phyloP scores from a whole-genome alignment of 2,888 invertebrate genomes.

The Epinotia demarniana region DNA sequence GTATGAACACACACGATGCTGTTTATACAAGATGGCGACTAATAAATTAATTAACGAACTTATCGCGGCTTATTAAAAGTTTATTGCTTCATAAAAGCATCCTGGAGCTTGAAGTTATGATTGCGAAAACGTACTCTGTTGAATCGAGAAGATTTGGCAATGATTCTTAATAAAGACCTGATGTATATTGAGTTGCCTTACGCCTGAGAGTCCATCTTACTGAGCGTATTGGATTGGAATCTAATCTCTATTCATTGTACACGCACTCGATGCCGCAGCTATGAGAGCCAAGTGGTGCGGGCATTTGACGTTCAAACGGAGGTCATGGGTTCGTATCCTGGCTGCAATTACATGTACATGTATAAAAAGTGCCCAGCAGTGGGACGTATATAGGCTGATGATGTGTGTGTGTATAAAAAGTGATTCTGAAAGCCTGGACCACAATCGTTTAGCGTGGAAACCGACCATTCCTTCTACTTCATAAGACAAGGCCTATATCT shows the following conservation, averaged over 20 bases:
- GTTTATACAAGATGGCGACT: slow-evolving; percentile 11
- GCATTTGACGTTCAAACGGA: no score
- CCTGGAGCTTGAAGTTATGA: slow-evolving; percentile 7
- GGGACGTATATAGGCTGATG: no score
- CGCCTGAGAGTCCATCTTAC: not conserved
- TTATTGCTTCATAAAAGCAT: slow-evolving; percentile 26
- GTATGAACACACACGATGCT: not conserved
- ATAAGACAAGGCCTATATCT: no score
- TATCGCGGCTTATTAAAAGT: slow-evolving; percentile 32
- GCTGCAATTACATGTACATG: no score
- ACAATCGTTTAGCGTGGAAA: no score
- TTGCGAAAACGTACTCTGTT: slow-evolving; percentile 4
- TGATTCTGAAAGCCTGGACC: no score
- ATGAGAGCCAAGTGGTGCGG: no score
- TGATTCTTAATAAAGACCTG: slow-evolving; percentile 10
- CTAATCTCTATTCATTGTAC: not conserved
- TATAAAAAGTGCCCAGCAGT: no score
- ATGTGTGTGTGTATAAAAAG: no score
- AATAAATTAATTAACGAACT: slow-evolving; percentile 31
- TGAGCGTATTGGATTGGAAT: not conserved
- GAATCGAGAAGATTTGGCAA: slow-evolving; percentile 3
- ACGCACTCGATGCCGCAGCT: no score
- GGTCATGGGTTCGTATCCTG: no score
- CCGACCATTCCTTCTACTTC: no score
- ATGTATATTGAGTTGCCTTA: slow-evolving; percentile 8